Percentiles rank a stretch among this genome's conserved stretches.
Conservation (phyloP, 2,113 vertebrate species). For the Thunnus thynnus region DNA sequence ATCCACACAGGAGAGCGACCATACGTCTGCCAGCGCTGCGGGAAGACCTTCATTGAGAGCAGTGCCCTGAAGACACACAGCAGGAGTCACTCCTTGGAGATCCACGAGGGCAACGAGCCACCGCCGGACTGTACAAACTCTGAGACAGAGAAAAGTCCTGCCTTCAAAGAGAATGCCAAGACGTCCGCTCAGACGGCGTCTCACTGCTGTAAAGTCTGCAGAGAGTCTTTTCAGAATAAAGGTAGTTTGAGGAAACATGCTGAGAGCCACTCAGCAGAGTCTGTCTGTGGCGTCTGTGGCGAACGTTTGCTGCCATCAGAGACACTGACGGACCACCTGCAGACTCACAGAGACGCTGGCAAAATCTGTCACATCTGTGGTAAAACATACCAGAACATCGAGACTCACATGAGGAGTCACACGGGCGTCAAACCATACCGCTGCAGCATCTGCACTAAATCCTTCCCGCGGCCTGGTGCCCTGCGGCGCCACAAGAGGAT, state of each 20-base stretch:
- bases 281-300: constrained; percentile 55
- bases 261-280: constrained; percentile 23
- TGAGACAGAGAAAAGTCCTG: neutral
- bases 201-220: constrained; percentile 51
- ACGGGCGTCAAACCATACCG: constrained; percentile 61
- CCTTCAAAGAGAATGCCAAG: neutral
- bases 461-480: constrained; percentile 46
- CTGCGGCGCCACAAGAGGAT: constrained; percentile 62
- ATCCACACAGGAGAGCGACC: constrained; percentile 47
- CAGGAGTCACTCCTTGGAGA: constrained; percentile 21
- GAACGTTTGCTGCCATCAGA: neutral
- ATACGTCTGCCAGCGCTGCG: constrained; percentile 23
- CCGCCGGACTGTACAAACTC: neutral
- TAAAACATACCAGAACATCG: constrained; percentile 67
- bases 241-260: constrained; percentile 57
- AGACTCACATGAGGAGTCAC: constrained; percentile 72
- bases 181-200: neutral
- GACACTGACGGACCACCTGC: constrained; percentile 40
- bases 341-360: constrained; percentile 27
- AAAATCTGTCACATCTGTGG: constrained; percentile 78
- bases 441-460: constrained; percentile 60
- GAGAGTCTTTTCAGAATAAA: constrained; percentile 43
- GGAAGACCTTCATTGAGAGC: constrained; percentile 49
- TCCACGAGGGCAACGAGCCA: rapidly evolving
- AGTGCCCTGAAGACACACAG: constrained; percentile 40